Evolutionary conservation across 1,140 invertebrate species (phyloP), one percentile per base, ranked within the genome.

Genomic region (Drosophila murphyi): DNA sequence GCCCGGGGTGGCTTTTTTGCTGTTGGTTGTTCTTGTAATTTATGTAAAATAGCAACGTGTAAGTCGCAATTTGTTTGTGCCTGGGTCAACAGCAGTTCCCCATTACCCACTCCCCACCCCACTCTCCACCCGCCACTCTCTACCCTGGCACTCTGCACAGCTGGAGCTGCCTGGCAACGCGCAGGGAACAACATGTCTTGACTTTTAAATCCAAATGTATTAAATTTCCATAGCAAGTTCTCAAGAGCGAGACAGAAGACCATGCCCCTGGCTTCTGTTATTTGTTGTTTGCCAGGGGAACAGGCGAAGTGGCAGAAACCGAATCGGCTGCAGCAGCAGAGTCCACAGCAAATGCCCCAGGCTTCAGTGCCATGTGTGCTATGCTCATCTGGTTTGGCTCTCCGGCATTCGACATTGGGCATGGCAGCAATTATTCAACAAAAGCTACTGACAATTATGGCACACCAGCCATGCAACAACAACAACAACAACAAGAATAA

Each of bases 151-250:
- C 20, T 6, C 63, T 7, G 29, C 32, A 20, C 54, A 55, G 50
- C 45, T 41, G 28, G 2, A 29, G 50, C 57, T 52, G 72, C 82
- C 72, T 83, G 86, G 68, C 85, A 85, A 85, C 83, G 86, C 77
- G 62, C 69, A 43, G 56, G 41, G 48, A 72, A 72, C 80, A 80
- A 77, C 78, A 89, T 90, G 86, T 90, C 80, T 89, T 89, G 86
- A 89, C 85, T 89, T 89, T 89, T 89, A 89, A 89, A 89, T 89
- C 80, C 80, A 86, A 90, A 85, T 85, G 83, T 88, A 88, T 88
- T 88, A 88, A 88, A 88, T 89, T 88, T 80, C 83, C 65, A 76
- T 72, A 69, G 54, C 69, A 75, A 71, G 60, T 60, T 59, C 67
- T 71, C 39, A 63, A 70, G 61, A 74, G 50, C 56, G 71, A 69